Evolutionary conservation across 1,140 invertebrate genomes (phyloP).

Genomic region (Drosophila seguyi): DNA sequence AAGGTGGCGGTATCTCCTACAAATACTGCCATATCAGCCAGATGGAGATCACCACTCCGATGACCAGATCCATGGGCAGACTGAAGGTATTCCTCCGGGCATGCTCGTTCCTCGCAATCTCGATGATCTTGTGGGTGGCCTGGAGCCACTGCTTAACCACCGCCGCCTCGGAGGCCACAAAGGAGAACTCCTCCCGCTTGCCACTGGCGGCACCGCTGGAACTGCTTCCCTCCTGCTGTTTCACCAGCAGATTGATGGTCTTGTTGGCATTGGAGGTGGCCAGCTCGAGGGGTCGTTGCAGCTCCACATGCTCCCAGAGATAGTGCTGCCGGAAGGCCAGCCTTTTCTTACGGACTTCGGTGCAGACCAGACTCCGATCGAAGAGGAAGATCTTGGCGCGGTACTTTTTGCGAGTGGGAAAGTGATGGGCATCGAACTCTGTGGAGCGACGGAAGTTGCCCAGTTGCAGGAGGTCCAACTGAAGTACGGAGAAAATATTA

Average conservation of each 20-base stretch:
- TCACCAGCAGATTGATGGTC: constrained; percentile 70
- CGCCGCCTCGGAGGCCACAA: constrained; percentile 66
- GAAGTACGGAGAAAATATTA: not conserved
- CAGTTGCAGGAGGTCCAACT: constrained; percentile 70
- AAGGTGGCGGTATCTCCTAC: constrained; percentile 25
- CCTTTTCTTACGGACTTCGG: constrained; percentile 74
- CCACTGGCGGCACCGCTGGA: not conserved
- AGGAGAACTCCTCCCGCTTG: constrained; percentile 71
- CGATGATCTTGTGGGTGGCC: constrained; percentile 75
- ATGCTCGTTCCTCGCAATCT: constrained; percentile 66
- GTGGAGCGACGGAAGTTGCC: constrained; percentile 75
- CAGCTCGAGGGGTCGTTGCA: constrained; percentile 67
- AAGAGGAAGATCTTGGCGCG: constrained; percentile 79
- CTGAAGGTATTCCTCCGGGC: constrained; percentile 64
- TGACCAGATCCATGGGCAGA: constrained; percentile 79
- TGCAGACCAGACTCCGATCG: constrained; percentile 76
- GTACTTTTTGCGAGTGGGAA: constrained; percentile 76
- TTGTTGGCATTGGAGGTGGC: constrained; percentile 64
- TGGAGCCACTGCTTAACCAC: constrained; percentile 78
- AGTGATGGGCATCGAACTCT: constrained; percentile 80
- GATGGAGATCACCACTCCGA: constrained; percentile 63
- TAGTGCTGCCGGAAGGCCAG: constrained; percentile 78
- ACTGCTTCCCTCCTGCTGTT: constrained; percentile 51
- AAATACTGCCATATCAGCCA: constrained; percentile 82
- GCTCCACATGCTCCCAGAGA: constrained; percentile 72